Percentiles rank a stretch among this genome's conserved stretches.
Conservation (phyloP, 2,797 vertebrate species). For the Nothura maculosa region DNA sequence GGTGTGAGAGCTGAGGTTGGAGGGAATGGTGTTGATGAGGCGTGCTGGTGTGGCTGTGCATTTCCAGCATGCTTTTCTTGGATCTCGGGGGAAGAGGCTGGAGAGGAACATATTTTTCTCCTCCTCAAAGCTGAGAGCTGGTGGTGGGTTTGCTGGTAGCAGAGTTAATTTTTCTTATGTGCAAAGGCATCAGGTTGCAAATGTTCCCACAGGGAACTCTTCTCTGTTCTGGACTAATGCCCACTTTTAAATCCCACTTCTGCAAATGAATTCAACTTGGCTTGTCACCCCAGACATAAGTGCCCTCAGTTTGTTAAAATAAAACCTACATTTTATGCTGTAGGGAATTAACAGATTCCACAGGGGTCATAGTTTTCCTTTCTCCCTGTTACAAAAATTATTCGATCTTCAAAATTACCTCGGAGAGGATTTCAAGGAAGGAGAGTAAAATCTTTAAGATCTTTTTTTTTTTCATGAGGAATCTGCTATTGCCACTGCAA, state of each 20-base stretch:
- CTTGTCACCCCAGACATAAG: not conserved
- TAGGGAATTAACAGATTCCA: not conserved
- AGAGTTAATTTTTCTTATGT: constrained; percentile 6
- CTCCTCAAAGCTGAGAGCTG: not conserved
- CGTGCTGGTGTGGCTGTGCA: not conserved
- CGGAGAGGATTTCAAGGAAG: not conserved
- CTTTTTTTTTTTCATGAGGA: not conserved
- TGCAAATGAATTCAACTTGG: constrained; percentile 25
- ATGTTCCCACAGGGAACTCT: constrained; percentile 29
- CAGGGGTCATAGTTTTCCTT: not conserved
- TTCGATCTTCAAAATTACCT: not conserved
- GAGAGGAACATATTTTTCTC: not conserved
- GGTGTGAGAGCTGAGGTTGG: not conserved
- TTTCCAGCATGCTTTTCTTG: constrained; percentile 7
- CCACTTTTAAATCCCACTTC: constrained; percentile 12
- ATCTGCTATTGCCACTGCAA: not conserved
- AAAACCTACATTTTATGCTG: constrained; percentile 17
- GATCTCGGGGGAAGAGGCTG: not conserved
- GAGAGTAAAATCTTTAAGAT: not conserved
- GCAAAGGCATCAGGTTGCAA: constrained; percentile 20
- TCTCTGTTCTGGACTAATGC: constrained; percentile 9
- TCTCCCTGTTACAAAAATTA: not conserved
- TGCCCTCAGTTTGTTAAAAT: not conserved
- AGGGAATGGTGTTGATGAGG: constrained; percentile 13
- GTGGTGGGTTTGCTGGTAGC: constrained; percentile 19